Conservation (phyloP, 2,888 invertebrate genomes). For the Cheilosia impressa region DNA sequence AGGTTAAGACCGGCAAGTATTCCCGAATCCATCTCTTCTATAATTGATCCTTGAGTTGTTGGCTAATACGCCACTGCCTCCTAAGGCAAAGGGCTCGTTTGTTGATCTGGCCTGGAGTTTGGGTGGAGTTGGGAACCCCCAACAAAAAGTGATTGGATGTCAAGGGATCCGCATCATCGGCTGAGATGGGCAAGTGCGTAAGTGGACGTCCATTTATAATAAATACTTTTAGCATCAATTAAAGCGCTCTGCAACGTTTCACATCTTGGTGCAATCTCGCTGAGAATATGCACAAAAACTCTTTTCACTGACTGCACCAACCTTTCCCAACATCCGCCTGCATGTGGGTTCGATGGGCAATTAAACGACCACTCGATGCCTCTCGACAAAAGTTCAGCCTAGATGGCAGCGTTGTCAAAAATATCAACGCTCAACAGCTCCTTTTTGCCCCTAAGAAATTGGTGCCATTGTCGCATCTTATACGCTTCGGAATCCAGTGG, state of each 20-base stretch:
- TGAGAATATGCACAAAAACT: slow-evolving; percentile 7
- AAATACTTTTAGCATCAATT: slow-evolving; percentile 8
- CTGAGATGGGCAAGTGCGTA: slow-evolving; percentile 14
- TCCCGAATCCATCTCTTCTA: slow-evolving; percentile 43
- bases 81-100: slow-evolving; percentile 23
- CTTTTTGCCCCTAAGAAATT: slow-evolving; percentile 47
- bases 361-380: slow-evolving; percentile 56
- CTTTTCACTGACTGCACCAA: slow-evolving; percentile 19
- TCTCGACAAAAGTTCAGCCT: slow-evolving; percentile 26
- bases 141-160: slow-evolving; percentile 48
- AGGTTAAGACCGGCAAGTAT: neutral
- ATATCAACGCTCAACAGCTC: slow-evolving; percentile 15
- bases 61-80: slow-evolving; percentile 26
- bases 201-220: slow-evolving; percentile 2
- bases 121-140: slow-evolving; percentile 19
- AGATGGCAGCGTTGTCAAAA: slow-evolving; percentile 34
- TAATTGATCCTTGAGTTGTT: slow-evolving; percentile 30
- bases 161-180: slow-evolving; percentile 44
- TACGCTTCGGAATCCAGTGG: slow-evolving; percentile 26
- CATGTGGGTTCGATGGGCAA: slow-evolving; percentile 34
- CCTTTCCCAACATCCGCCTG: slow-evolving; percentile 52
- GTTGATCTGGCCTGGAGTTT: slow-evolving; percentile 14
- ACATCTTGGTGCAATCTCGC: neutral
- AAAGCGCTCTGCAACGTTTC: slow-evolving; percentile 25
- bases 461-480: slow-evolving; percentile 45